Evolutionary conservation across 2,113 vertebrate species (phyloP), one percentile per base, ranked within the genome.

Genomic region (Perca fluviatilis): DNA sequence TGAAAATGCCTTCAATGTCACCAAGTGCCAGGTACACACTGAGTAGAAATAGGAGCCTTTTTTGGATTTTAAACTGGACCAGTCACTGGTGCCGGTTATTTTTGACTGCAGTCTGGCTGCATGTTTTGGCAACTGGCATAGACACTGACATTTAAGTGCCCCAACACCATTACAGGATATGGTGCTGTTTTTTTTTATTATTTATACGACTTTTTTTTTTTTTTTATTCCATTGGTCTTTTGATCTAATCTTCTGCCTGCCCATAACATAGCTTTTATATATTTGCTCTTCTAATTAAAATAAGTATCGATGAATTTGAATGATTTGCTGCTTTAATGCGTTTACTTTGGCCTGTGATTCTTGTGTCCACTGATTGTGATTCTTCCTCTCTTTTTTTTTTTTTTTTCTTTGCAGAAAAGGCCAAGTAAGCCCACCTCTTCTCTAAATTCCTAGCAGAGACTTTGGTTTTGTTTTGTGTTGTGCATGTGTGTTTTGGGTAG

Each of bases 401-500:
- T 76, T 96, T 73, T 76, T 96, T 93, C 95, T 96, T 97, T 96
- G 90, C 96, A 99, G 98, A 95, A 90, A 96, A 94, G 95, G 95
- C 94, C 95, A 95, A 97, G 96, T 99, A 98, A 97, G 95, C 95
- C 92, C 93, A 91, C 95, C 82, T 95, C 94, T 75, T 40, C 89
- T 92, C 82, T 88, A 81, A 90, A 87, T 84, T 83, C 87, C 92
- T 91, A 82, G 95, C 97, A 97, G 96, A 96, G 88, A 93, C 94
- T 96, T 95, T 97, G 96, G 96, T 89, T 94, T 97, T 96, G 94
- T 96, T 97, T 96, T 94, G 96, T 96, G 96, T 98, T 96, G 96
- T 98, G 97, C 97, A 97, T 99, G 97, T 96, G 96, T 97, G 94
- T 98, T 96, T 96, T 96, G 95, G 96, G 95, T 96, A 95, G 95